These are phyloP conservation scores for Iphiclides podalirius DNA, from an alignment of 2,888 invertebrate species.

Conservation along the genomic window DNA sequence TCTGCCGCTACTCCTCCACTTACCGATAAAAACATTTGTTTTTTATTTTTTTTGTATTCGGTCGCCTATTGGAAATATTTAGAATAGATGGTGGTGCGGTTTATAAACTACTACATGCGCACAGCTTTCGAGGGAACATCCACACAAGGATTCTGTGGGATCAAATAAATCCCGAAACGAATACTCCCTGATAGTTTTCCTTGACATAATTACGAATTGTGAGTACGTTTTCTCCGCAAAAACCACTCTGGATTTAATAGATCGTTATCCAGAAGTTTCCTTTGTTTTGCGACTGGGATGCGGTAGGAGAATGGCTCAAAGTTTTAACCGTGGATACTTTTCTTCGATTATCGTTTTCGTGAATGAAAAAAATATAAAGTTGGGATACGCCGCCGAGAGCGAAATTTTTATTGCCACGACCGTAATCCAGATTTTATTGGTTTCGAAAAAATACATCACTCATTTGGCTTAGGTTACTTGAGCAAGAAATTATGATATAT, in stretches of 20 bases:
- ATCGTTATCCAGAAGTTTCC: constrained; percentile 31
- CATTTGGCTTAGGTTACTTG: not conserved
- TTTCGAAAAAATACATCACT: not conserved
- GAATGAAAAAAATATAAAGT: constrained; percentile 16
- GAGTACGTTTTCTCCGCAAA: constrained; percentile 29
- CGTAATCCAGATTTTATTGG: constrained; percentile 6
- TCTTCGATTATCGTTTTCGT: constrained; percentile 21
- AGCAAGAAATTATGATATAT: too few species aligned
- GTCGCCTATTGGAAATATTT: too few species aligned
- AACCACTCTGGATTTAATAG: constrained; percentile 31
- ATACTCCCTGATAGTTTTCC: constrained; percentile 48
- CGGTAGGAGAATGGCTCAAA: constrained; percentile 18
- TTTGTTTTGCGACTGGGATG: constrained; percentile 28
- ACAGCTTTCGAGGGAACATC: constrained; percentile 10
- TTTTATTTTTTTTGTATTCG: too few species aligned
- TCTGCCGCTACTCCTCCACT: too few species aligned
- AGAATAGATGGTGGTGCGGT: not conserved
- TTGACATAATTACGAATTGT: constrained; percentile 51
- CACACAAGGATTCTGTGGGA: constrained; percentile 47
- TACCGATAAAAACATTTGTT: too few species aligned
- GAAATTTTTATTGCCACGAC: constrained; percentile 12
- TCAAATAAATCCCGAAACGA: constrained; percentile 64
- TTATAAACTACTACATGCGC: constrained; percentile 4
- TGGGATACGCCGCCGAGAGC: constrained; percentile 27
- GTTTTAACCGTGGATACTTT: constrained; percentile 21